Base-by-base conservation (phyloP, 2,888 invertebrate species). In the Tribolium freemani region DNA sequence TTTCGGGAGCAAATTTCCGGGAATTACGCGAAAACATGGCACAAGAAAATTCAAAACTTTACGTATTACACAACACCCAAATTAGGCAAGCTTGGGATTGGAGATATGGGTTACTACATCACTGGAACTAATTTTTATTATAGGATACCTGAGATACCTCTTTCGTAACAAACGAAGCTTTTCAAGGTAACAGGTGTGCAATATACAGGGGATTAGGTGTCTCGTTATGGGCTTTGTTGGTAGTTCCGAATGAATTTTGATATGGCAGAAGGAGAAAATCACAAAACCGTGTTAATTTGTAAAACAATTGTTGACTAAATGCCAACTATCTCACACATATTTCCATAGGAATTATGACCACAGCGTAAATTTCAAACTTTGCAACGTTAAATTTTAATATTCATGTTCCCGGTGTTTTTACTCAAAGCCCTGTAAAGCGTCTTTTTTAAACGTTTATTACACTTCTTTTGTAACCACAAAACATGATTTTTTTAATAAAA, bases 351-450 rank as follows among this genome's bases (percentile, higher is more conserved):
- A 16, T 63, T 63, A 26, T 63, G 51, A 30, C 63, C 50, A 31
- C 63, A 9, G 60, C 21, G 60, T 61, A 61, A 61, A 16, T 61
- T 48, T 48, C 8, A 61, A 61, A 61, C 11, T 46, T 46, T 61
- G 48, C 60, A 61, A 46, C 60, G 48, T 63, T 63, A 51, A 63
- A 63, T 30, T 50, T 63, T 50, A 50, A 51, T n/a, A 48, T 26
- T 63, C 63, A 51, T 63, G 63, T 63, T 63, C 48, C 63, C 26
- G 26, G 31, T 13, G 50, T 50, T 63, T 63, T 51, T 63, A 61
- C 45, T 45, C 8, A 5, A 44, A 11, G 5, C 46, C 10, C 21
- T 51, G 63, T 30, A 51, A 13, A 30, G 3, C 30, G 5, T 31
- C 26, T 21, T 21, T 50, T 56, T 5, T 26, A 10, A 48, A 61